A percentile compares a stretch with the other conserved stretches of the same genome.
These are phyloP conservation scores for Hypanus sabinus DNA, from an alignment of 2,113 vertebrate genomes.

Conservation along the genomic window DNA sequence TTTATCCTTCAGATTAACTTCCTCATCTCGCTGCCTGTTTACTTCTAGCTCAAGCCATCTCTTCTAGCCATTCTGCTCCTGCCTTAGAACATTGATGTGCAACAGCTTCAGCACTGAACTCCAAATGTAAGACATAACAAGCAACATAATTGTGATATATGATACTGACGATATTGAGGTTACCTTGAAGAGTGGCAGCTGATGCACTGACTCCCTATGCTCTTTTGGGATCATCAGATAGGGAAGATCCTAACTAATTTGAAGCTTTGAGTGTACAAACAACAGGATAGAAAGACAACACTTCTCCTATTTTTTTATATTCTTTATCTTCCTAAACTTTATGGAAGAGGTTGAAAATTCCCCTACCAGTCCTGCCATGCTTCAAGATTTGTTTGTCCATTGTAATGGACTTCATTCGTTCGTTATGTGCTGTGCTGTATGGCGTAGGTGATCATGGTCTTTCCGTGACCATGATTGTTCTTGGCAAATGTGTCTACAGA, in stretches of 20 bases:
- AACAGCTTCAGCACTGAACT: neutral
- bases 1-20: neutral
- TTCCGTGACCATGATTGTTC: no score
- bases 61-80: neutral
- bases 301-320: no score
- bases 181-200: neutral
- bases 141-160: neutral
- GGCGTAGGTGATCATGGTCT: no score
- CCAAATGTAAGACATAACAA: neutral
- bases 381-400: neutral
- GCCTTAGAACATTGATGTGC: neutral
- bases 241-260: no score
- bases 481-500: no score
- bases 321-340: neutral
- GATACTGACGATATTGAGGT: neutral
- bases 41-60: neutral
- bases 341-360: neutral
- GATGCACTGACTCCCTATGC: neutral
- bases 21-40: neutral
- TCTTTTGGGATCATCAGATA: no score
- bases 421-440: no score
- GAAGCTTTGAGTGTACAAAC: no score
- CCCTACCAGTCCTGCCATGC: neutral
- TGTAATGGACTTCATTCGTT: neutral
- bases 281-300: no score